Percentiles rank a stretch among this genome's conserved stretches.
phyloP scores from a whole-genome alignment of 2,888 invertebrate genomes.

The Ecdyonurus torrentis region DNA sequence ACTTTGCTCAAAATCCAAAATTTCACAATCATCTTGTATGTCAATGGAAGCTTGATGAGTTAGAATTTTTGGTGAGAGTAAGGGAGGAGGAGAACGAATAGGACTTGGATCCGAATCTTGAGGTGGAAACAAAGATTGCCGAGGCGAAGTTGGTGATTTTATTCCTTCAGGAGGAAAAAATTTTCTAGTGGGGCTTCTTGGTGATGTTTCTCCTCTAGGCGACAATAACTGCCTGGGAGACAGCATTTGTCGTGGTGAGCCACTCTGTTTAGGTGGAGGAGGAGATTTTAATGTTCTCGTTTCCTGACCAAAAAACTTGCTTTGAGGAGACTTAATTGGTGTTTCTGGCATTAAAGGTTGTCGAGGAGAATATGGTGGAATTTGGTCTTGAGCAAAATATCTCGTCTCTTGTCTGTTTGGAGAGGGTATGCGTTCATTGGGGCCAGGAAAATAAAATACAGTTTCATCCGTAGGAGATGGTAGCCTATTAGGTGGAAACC shows the following conservation, averaged over 20 bases:
- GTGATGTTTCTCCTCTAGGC: not conserved
- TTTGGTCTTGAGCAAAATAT: not conserved
- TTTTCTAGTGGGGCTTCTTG: not conserved
- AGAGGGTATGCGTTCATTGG: not conserved
- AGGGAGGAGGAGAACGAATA: not conserved
- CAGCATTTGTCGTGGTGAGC: not conserved
- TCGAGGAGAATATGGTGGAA: not conserved
- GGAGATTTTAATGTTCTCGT: not conserved
- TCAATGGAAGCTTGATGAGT: constrained; percentile 6
- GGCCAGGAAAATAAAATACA: not conserved
- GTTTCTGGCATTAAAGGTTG: not conserved
- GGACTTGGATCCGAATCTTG: not conserved
- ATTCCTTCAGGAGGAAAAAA: not conserved
- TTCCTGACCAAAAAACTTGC: not conserved
- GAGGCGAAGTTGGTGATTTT: constrained; percentile 48
- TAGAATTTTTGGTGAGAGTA: not conserved
- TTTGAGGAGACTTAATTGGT: not conserved
- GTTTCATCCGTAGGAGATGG: not conserved
- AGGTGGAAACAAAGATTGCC: constrained; percentile 23
- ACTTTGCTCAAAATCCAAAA: not conserved
- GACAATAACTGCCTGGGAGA: not conserved
- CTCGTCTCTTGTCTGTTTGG: not conserved
- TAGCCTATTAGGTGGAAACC: not conserved
- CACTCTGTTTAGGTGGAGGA: not conserved
- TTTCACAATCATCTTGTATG: not conserved